Evolutionary conservation across 2,113 vertebrate genomes (phyloP).

Genomic region (Myodes glareolus): DNA sequence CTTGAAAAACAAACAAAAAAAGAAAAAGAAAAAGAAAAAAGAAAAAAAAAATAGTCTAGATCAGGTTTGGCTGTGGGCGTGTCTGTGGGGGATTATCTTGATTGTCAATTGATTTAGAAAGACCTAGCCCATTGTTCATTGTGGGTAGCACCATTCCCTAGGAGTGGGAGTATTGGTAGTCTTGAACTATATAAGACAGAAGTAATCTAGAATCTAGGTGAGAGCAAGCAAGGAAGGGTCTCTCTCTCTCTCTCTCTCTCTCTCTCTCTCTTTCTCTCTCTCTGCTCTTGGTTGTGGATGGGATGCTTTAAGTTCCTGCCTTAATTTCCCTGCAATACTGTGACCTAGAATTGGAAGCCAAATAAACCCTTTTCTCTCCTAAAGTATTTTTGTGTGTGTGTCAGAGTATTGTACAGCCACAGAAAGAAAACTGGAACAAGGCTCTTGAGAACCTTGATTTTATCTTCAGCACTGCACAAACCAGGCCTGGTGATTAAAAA

Average conservation of each 20-base stretch:
- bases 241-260: not conserved
- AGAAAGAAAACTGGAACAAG: not conserved
- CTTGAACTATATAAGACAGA: too few relatives aligned
- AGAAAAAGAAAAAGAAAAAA: not conserved
- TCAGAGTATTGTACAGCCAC: not conserved
- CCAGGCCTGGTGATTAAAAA: too few relatives aligned
- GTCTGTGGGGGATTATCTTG: not conserved
- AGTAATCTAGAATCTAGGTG: not conserved
- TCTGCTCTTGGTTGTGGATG: not conserved
- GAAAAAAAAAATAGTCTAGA: not conserved
- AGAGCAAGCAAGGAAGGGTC: not conserved
- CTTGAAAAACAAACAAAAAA: too few relatives aligned
- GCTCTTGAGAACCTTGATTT: not conserved
- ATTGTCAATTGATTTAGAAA: not conserved
- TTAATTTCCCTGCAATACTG: not conserved
- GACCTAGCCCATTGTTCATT: not conserved
- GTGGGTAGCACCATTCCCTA: not conserved
- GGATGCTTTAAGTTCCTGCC: not conserved
- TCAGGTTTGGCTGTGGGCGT: not conserved
- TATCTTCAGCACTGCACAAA: not conserved
- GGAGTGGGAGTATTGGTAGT: not conserved
- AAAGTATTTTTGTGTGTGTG: not conserved
- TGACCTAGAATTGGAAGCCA: not conserved
- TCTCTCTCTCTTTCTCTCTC: not conserved
- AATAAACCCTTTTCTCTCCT: not conserved